Evolutionary conservation across 1,140 invertebrate species (phyloP).

Genomic region (Pantala flavescens): DNA sequence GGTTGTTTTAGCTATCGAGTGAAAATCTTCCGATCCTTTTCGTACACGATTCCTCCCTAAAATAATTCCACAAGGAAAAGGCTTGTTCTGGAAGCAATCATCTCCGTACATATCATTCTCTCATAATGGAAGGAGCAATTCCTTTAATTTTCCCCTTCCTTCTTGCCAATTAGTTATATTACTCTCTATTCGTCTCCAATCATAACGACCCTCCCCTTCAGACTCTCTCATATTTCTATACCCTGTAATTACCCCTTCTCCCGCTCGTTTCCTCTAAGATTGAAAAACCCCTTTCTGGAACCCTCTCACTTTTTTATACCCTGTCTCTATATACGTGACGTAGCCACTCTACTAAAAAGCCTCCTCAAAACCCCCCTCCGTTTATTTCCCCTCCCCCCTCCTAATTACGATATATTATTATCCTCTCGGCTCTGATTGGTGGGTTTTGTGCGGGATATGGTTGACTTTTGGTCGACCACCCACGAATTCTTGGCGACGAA

Average conservation of each 20-base stretch:
- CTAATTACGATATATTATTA: slow-evolving; percentile 9
- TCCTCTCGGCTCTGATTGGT: background rate
- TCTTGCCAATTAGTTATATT: background rate
- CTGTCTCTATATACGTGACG: background rate
- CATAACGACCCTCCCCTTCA: background rate
- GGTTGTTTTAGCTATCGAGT: background rate
- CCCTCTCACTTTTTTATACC: background rate
- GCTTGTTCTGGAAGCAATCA: background rate
- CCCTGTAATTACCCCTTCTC: background rate
- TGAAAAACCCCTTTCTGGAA: background rate
- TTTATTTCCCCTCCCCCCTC: background rate
- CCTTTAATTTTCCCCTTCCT: background rate
- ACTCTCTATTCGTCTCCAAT: slow-evolving; percentile 1
- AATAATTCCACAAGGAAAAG: too few species aligned
- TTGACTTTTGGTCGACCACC: too few species aligned
- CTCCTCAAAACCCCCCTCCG: background rate
- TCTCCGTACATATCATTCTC: background rate
- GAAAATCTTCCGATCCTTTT: background rate
- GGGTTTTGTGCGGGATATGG: background rate
- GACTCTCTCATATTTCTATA: background rate
- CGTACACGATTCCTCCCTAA: too few species aligned
- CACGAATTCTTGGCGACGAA: too few species aligned
- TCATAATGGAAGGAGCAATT: slow-evolving; percentile 1
- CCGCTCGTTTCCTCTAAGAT: background rate
- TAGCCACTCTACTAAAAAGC: background rate